Percentiles rank a stretch among this genome's conserved stretches.
These are phyloP conservation scores for Platynereis dumerilii DNA, from an alignment of 2,888 invertebrate genomes.

Conservation along the genomic window DNA sequence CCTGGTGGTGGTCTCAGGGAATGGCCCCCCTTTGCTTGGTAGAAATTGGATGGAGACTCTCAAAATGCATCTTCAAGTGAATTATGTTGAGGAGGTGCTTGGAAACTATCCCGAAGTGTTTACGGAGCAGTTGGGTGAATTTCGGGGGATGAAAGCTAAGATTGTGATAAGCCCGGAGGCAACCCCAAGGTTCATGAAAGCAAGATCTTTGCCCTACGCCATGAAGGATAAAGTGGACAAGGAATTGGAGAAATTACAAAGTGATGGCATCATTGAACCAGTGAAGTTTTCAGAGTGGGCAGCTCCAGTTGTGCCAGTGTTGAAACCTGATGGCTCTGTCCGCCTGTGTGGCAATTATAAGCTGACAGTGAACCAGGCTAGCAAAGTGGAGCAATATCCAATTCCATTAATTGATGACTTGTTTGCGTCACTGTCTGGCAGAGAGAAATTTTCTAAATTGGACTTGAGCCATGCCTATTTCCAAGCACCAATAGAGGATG, in stretches of 20 bases:
- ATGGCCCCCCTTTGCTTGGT: neutral
- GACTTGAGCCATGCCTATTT: slow-evolving; percentile 40
- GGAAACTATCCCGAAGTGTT: too few species aligned
- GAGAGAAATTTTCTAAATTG: slow-evolving; percentile 32
- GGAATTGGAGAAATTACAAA: slow-evolving; percentile 12
- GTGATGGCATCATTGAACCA: slow-evolving; percentile 14
- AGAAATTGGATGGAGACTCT: neutral
- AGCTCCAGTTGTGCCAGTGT: slow-evolving; percentile 32
- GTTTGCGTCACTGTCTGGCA: slow-evolving; percentile 24
- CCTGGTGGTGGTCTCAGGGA: neutral
- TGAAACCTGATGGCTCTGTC: slow-evolving; percentile 22
- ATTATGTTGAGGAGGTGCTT: too few species aligned
- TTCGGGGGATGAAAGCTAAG: too few species aligned
- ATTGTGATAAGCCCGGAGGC: too few species aligned
- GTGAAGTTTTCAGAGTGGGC: slow-evolving; percentile 26
- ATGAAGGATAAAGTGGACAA: slow-evolving; percentile 8
- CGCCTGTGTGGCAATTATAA: slow-evolving; percentile 35
- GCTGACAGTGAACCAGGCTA: slow-evolving; percentile 27
- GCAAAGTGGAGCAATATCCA: slow-evolving; percentile 29
- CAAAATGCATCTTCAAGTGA: too few species aligned
- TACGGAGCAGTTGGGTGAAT: too few species aligned
- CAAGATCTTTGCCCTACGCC: too few species aligned
- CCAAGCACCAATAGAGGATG: slow-evolving; percentile 26
- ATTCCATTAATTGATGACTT: slow-evolving; percentile 30
- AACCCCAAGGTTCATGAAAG: too few species aligned